phyloP scores from a whole-genome alignment of 2,888 invertebrate species.

The Meteorus cinctellus region DNA sequence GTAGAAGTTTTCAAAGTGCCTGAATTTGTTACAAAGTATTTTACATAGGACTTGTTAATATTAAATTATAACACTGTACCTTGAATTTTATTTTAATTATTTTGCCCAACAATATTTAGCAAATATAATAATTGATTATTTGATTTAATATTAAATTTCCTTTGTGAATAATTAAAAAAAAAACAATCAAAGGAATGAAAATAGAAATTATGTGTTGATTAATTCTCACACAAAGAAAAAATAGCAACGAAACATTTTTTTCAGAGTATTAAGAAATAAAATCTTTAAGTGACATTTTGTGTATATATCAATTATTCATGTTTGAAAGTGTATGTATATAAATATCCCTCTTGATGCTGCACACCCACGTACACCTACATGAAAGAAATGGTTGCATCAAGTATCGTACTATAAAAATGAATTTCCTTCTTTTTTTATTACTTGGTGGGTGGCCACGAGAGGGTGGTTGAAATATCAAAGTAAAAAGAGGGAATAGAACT shows the following conservation, averaged over 20 bases:
- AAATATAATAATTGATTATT: too few relatives aligned
- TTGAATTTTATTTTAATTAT: neutral
- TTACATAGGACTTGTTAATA: conserved; percentile 5
- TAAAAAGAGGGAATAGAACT: conserved; percentile 37
- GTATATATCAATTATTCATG: neutral
- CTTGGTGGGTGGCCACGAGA: neutral
- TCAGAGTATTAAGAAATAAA: neutral
- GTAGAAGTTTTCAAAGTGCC: conserved; percentile 33
- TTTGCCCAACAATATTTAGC: too few relatives aligned
- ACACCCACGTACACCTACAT: neutral
- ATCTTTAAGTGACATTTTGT: neutral
- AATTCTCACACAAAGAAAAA: neutral
- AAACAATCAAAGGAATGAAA: too few relatives aligned
- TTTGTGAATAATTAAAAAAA: too few relatives aligned
- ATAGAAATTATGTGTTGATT: neutral
- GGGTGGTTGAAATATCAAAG: neutral
- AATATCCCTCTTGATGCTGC: neutral
- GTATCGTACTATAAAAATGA: neutral
- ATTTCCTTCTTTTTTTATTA: neutral
- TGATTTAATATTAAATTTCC: too few relatives aligned
- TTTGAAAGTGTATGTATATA: neutral
- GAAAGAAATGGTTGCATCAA: neutral
- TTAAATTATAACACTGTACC: neutral
- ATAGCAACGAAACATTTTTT: neutral
- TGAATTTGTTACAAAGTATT: conserved; percentile 37